Evolutionary conservation across 2,797 vertebrate species (phyloP).

Genomic region (Sebastes cheni): DNA sequence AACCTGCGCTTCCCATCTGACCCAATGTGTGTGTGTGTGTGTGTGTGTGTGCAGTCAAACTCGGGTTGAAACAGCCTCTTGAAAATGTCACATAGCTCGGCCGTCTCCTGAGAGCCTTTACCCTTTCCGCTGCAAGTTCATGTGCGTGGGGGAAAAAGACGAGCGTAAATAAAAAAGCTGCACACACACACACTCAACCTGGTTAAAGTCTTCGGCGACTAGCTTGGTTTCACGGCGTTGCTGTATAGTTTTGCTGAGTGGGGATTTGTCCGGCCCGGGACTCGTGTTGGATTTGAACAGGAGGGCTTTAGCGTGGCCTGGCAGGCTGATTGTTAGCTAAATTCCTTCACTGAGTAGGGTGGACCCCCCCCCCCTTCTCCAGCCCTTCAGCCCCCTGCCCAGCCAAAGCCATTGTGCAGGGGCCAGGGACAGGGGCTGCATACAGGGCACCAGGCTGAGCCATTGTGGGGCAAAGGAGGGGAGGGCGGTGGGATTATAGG

Average conservation of each 20-base stretch:
- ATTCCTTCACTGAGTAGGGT: slow-evolving; percentile 75
- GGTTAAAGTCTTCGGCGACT: slow-evolving; percentile 50
- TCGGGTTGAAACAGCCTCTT: slow-evolving; percentile 63
- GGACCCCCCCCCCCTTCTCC: slow-evolving; percentile 48
- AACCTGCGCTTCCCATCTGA: slow-evolving; percentile 48
- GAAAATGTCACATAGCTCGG: slow-evolving; percentile 79
- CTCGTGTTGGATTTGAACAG: slow-evolving; percentile 56
- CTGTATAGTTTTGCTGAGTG: slow-evolving; percentile 51
- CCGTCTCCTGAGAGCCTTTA: slow-evolving; percentile 73
- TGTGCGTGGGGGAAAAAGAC: slow-evolving; percentile 61
- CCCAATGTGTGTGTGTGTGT: slow-evolving; percentile 15
- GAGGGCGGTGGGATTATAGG: slow-evolving; percentile 65
- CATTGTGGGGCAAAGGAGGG: slow-evolving; percentile 64
- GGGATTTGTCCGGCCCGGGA: slow-evolving; percentile 57
- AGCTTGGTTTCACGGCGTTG: slow-evolving; percentile 44
- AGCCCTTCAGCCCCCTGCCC: slow-evolving; percentile 56
- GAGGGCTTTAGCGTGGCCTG: slow-evolving; percentile 54
- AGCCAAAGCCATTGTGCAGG: slow-evolving; percentile 71
- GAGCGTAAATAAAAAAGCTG: slow-evolving; percentile 63
- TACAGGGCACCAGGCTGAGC: slow-evolving; percentile 70
- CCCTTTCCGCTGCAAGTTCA: slow-evolving; percentile 74
- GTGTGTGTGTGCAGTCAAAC: slow-evolving; percentile 43
- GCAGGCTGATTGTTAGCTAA: slow-evolving; percentile 72
- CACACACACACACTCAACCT: slow-evolving; percentile 21
- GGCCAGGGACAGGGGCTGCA: slow-evolving; percentile 66